phyloP scores from a whole-genome alignment of 2,113 vertebrate genomes.

The Daubentonia madagascariensis region DNA sequence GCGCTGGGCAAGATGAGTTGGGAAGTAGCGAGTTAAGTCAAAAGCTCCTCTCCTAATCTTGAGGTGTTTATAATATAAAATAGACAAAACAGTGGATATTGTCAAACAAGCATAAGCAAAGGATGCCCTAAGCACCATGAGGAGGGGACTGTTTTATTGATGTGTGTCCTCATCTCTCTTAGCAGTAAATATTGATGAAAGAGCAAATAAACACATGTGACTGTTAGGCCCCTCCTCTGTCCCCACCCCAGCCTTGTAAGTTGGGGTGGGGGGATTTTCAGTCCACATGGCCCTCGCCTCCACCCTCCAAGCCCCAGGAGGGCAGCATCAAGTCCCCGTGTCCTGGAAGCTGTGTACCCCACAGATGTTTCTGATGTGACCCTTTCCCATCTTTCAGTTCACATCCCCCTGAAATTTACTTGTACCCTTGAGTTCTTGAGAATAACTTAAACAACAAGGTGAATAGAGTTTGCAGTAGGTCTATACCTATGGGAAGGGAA shows the following conservation, averaged over 20 bases:
- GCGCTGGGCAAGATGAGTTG: no score
- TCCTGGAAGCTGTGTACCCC: fast-evolving
- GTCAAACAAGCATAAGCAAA: not conserved
- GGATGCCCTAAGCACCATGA: fast-evolving
- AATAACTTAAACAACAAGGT: not conserved
- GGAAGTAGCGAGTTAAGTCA: not conserved
- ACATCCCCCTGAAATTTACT: not conserved
- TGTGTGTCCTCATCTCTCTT: not conserved
- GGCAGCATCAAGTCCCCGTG: not conserved
- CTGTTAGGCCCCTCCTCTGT: not conserved
- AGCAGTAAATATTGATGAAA: fast-evolving
- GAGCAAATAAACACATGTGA: fast-evolving
- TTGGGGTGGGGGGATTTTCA: not conserved
- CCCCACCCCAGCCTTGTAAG: not conserved
- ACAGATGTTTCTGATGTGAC: fast-evolving
- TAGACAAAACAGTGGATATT: no score
- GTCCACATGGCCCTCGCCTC: not conserved
- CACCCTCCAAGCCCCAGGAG: not conserved
- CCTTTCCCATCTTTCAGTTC: not conserved
- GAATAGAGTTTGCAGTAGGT: no score
- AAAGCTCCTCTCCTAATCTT: not conserved
- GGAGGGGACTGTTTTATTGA: no score
- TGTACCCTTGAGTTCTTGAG: not conserved
- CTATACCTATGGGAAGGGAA: not conserved
- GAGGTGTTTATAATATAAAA: not conserved